Conservation (phyloP, 1,140 invertebrate genomes). For the Rhysida immarginata region DNA sequence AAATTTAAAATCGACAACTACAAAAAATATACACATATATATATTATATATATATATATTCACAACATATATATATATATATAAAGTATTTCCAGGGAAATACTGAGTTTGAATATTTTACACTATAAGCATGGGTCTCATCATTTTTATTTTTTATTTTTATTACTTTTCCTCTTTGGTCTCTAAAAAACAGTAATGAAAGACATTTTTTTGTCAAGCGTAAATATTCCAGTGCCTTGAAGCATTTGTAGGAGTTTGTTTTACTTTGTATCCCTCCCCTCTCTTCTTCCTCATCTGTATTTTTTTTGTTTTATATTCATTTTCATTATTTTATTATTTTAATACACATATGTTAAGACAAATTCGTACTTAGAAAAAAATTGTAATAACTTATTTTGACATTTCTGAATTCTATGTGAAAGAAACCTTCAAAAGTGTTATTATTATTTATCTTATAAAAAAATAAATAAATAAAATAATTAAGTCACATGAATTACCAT, state of each 20-base stretch:
- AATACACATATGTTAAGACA: too few species aligned
- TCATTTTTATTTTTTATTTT: not conserved
- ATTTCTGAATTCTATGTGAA: not conserved
- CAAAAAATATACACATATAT: not conserved
- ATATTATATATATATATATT: not conserved
- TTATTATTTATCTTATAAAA: too few species aligned
- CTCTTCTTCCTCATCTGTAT: too few species aligned
- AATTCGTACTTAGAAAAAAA: not conserved
- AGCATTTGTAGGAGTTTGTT: constrained; percentile 1
- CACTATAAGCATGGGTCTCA: not conserved
- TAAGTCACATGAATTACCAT: too few species aligned
- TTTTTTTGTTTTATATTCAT: not conserved
- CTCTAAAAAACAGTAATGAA: not conserved
- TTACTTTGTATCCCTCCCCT: too few species aligned
- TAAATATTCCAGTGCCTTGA: constrained; percentile 1
- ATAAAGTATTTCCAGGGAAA: constrained; percentile 3
- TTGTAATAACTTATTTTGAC: constrained; percentile 4
- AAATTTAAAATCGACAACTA: too few species aligned
- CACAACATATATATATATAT: too few species aligned
- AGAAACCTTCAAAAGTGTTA: too few species aligned
- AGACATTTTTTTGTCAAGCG: constrained; percentile 1
- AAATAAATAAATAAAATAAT: too few species aligned
- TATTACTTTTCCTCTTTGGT: not conserved
- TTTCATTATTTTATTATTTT: too few species aligned
- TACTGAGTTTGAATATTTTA: not conserved